Conservation (phyloP, 1,140 invertebrate species). For the Drosophila repletoides region DNA sequence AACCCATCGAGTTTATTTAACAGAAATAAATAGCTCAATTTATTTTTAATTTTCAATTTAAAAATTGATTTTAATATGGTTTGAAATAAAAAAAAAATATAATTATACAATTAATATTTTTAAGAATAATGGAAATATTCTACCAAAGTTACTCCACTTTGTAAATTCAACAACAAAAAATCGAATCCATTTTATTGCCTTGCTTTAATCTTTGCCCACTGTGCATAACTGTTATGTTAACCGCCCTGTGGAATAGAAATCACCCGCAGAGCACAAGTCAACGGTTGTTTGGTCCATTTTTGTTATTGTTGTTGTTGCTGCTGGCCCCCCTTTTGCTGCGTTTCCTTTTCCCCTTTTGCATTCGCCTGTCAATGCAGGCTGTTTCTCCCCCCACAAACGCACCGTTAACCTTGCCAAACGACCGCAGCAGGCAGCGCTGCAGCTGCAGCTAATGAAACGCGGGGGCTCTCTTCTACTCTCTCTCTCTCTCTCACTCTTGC, state of each 20-base stretch:
- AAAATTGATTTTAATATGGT: too few species aligned
- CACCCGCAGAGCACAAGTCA: slow-evolving; percentile 41
- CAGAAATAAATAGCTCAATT: too few species aligned
- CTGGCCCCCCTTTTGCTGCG: slow-evolving; percentile 25
- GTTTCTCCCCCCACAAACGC: slow-evolving; percentile 1
- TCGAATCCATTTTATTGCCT: neutral
- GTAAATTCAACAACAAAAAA: too few species aligned
- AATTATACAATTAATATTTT: neutral
- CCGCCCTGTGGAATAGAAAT: slow-evolving; percentile 18
- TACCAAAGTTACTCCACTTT: too few species aligned
- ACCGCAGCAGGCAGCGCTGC: slow-evolving; percentile 41
- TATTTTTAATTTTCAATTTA: too few species aligned
- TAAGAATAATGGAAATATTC: too few species aligned
- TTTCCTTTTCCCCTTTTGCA: neutral
- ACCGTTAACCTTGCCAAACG: slow-evolving; percentile 50
- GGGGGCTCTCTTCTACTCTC: neutral
- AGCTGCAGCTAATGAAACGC: slow-evolving; percentile 43
- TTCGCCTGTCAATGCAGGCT: slow-evolving; percentile 8
- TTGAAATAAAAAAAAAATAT: neutral
- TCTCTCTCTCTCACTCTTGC: neutral
- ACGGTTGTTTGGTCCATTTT: slow-evolving; percentile 30
- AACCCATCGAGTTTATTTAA: too few species aligned
- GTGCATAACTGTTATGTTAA: too few species aligned
- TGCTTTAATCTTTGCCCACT: neutral
- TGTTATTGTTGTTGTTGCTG: neutral